These are phyloP conservation scores for Baryphthengus martii DNA, from an alignment of 2,113 vertebrate genomes.

Conservation along the genomic window DNA sequence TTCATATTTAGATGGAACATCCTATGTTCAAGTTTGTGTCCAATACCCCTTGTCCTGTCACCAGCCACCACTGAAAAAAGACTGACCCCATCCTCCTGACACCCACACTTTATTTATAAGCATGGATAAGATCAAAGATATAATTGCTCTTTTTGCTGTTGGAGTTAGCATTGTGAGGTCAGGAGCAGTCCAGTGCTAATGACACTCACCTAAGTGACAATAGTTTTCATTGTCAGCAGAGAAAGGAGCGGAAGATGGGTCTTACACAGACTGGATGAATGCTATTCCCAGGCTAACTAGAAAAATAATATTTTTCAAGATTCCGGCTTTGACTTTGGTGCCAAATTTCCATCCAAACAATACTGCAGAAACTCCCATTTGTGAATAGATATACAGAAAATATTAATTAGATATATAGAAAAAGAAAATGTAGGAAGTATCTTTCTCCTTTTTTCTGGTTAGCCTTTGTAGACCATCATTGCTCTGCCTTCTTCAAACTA, in stretches of 20 bases:
- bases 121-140: background rate
- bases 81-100: no score
- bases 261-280: background rate
- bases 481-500: conserved; percentile 42
- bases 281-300: background rate
- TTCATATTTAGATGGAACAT: no score
- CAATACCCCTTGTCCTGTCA: no score
- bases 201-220: background rate
- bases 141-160: background rate
- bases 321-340: background rate
- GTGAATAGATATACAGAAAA: no score
- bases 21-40: no score
- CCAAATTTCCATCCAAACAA: background rate
- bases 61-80: no score
- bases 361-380: background rate
- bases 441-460: background rate
- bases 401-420: no score
- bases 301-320: background rate
- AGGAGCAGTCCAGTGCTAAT: background rate
- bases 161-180: background rate
- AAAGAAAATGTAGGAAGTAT: no score
- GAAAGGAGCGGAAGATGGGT: background rate
- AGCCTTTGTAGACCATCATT: background rate
- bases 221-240: background rate
- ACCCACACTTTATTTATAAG: no score